Base-by-base conservation (phyloP, 2,888 invertebrate genomes). In the Diarsia rubi region DNA sequence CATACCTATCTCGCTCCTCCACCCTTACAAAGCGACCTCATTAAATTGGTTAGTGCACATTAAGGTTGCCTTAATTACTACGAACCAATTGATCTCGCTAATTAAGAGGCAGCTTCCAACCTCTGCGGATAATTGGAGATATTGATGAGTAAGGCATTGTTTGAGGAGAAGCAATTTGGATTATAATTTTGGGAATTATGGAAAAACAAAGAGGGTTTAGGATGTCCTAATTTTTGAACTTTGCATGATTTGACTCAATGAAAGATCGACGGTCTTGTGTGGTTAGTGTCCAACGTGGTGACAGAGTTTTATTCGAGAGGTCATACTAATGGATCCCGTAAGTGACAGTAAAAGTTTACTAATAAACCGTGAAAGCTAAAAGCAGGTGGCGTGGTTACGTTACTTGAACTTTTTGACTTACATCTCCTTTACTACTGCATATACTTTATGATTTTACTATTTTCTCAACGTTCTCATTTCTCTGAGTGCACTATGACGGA, bases 21-120 rank as follows among this genome's bases (percentile, higher is more conserved):
- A 9, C 67, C n/a, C 19, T 24, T 62, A 45, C 63, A 31, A 59
- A 79, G 42, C 27, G 24, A 69, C 52, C 82, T 80, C 63, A 64
- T 82, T 80, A 71, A 70, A 52, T 54, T 82, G 31, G 63, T 78
- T 82, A 72, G 49, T 57, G 47, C 57, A 59, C 59, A 64, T 71
- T 63, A 82, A 59, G 44, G 44, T 52, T 44, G 14, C 67, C 3
- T 54, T 82, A 82, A 82, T 80, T 67, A 72, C 59, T 71, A 1
- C n/a, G 9, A 47, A 12, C 31, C 63, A 64, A 82, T 78, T 73
- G 59, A 68, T 72, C 54, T 68, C 63, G 24, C 67, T 82, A 78
- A 80, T 80, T 81, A 69, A 57, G 60, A 82, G 54, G 52, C 47
- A 47, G 72, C 54, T 65, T 78, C 44, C 64, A 65, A 64, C 12